Evolutionary conservation across 23 tunicate species (phyloP).

Genomic region (Ascidia mentula): DNA sequence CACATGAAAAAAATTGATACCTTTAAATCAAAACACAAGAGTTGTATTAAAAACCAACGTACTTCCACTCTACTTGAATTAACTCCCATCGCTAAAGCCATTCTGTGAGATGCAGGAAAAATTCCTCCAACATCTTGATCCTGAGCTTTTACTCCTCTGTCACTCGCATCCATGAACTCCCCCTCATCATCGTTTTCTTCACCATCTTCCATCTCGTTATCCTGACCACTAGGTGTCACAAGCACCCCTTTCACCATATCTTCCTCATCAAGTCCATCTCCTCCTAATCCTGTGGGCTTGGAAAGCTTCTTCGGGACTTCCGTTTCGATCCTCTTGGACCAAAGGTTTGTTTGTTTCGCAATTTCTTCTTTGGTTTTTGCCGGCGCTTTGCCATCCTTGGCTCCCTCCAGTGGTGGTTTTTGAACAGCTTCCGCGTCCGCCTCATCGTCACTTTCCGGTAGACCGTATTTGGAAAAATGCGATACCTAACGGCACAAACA

Average conservation of each 20-base stretch:
- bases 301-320: background rate
- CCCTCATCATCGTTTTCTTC: constrained; percentile 21
- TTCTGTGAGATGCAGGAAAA: constrained; percentile 50
- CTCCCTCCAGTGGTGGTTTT: constrained; percentile 1
- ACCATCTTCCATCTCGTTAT: constrained; percentile 12
- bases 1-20: background rate
- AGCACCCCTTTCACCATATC: background rate
- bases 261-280: constrained; percentile 24
- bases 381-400: background rate
- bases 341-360: constrained; percentile 24
- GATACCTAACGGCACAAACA: constrained; percentile 43
- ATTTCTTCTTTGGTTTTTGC: background rate
- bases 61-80: constrained; percentile 74
- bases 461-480: constrained; percentile 98
- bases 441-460: constrained; percentile 88
- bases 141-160: background rate
- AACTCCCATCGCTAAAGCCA: constrained; percentile 53
- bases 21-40: background rate
- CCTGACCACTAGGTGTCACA: constrained; percentile 13
- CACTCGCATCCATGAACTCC: constrained; percentile 22
- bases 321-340: constrained; percentile 28
- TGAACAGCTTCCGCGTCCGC: constrained; percentile 33
- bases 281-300: constrained; percentile 28
- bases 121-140: constrained; percentile 17
- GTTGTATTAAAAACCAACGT: background rate